A percentile compares a stretch with the other conserved stretches of the same genome.
Evolutionary conservation across 2,888 invertebrate species (phyloP).

Genomic region (Athetis lepigone): DNA sequence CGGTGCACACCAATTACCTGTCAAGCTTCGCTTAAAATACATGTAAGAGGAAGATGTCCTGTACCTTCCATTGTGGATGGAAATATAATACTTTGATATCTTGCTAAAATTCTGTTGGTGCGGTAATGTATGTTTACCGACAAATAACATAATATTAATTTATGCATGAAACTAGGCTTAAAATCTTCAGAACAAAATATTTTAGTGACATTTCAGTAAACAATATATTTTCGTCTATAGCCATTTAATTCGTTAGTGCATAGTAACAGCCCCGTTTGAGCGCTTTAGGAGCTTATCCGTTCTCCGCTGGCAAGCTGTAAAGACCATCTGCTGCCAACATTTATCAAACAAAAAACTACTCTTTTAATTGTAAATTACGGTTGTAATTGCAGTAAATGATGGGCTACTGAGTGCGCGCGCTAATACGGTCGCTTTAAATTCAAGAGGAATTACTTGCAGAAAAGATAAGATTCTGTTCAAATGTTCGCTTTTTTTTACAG

Average conservation of each 20-base stretch:
- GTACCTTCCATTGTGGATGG: slow-evolving; percentile 27
- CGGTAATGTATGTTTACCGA: slow-evolving; percentile 27
- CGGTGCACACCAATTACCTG: neutral
- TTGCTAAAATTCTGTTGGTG: slow-evolving; percentile 1
- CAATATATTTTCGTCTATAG: slow-evolving; percentile 15
- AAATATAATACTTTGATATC: slow-evolving; percentile 43
- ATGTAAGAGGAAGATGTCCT: neutral
- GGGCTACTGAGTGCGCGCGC: slow-evolving; percentile 41
- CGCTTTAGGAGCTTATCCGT: slow-evolving; percentile 61
- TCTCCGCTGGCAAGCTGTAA: slow-evolving; percentile 57
- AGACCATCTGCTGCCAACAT: slow-evolving; percentile 64
- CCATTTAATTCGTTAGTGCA: slow-evolving; percentile 42
- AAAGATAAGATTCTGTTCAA: slow-evolving; percentile 24
- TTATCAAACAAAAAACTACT: slow-evolving; percentile 63
- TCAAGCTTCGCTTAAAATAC: slow-evolving; percentile 5
- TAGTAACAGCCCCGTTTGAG: slow-evolving; percentile 50
- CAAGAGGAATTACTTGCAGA: slow-evolving; percentile 20
- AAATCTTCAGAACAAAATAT: slow-evolving; percentile 25
- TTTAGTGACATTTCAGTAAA: slow-evolving; percentile 15
- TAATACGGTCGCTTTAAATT: slow-evolving; percentile 44
- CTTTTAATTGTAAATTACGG: slow-evolving; percentile 63
- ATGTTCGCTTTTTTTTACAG: slow-evolving; percentile 8
- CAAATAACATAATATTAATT: slow-evolving; percentile 37
- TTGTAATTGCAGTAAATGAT: slow-evolving; percentile 61
- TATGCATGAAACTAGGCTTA: slow-evolving; percentile 28